Evolutionary conservation across 2,888 invertebrate species (phyloP), one percentile per base, ranked within the genome.

Genomic region (Peribatodes rhomboidaria): DNA sequence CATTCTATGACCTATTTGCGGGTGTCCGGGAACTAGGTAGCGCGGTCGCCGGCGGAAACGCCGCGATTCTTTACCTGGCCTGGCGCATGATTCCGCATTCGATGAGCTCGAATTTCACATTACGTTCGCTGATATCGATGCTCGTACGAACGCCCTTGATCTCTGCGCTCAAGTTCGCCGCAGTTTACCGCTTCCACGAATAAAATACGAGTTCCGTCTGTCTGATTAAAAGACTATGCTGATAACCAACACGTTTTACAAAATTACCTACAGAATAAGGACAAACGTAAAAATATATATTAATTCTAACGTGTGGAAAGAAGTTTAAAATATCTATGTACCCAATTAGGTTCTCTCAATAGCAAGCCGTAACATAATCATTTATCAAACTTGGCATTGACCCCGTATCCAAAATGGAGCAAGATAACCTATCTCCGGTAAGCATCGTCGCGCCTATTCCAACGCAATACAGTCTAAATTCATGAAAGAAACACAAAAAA

Each of bases 1-100:
- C 73, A 77, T 81, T 84, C 82, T 82, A 80, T 81, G 83, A 82
- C 82, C 85, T 76, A 84, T 82, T 86, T 84, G 74, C 78, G 65
- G 65, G 71, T 75, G 70, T 79, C 76, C 81, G 77, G 86, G 85
- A 84, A 84, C 81, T 80, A 76, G 77, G 67, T 49, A 62, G 66
- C 46, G 81, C 79, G 66, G 64, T 33, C 71, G 53, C 76, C 65
- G 61, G 67, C 76, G 80, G 79, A 81, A 83, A 72, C 70, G 58
- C 54, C 50, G 64, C 57, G 69, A 75, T 80, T 81, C 73, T 27
- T 27, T 27, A 27, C 79, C 79, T 78, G 75, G 76, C 78, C 73
- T 79, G 65, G 60, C 52, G 67, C 53, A 53, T 68, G 66, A 55
- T 69, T 72, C 68, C 70, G 62, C 70, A 71, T 69, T 68, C 60